Evolutionary conservation across 2,113 vertebrate species (phyloP).

Genomic region (Pogonocichla stellata): DNA sequence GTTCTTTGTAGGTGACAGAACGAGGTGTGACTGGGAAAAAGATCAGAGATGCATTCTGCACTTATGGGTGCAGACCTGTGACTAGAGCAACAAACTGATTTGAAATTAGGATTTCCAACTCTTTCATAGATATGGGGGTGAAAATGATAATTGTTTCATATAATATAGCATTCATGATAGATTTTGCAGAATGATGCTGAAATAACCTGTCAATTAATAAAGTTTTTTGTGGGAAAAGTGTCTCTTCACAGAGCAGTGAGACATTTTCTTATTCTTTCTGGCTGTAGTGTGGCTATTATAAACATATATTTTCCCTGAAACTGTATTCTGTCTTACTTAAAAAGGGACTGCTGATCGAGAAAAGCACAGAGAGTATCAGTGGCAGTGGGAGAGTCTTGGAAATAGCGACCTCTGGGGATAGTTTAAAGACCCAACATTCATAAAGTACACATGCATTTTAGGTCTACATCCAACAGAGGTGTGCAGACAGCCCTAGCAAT

Average conservation of each 20-base stretch:
- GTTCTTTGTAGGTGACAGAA: background rate
- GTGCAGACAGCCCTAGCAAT: fast-evolving
- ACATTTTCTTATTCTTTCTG: background rate
- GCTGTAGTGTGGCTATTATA: fast-evolving
- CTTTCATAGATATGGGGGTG: fast-evolving
- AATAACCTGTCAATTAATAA: background rate
- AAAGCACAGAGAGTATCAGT: background rate
- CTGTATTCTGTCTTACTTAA: background rate
- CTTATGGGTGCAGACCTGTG: background rate
- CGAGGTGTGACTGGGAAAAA: background rate
- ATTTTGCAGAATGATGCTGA: background rate
- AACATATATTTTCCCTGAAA: background rate
- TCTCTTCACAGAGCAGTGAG: background rate
- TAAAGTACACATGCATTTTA: fast-evolving
- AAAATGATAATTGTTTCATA: background rate
- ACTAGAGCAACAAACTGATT: background rate
- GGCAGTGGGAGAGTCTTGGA: background rate
- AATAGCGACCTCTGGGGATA: background rate
- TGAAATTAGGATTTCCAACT: background rate
- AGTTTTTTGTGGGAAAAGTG: background rate
- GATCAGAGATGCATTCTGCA: background rate
- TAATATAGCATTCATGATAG: background rate
- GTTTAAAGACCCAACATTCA: background rate
- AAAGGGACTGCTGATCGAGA: background rate
- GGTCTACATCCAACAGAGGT: background rate